These are phyloP conservation scores for Telmatherina bonti DNA, from an alignment of 2,797 vertebrate genomes.

Conservation along the genomic window DNA sequence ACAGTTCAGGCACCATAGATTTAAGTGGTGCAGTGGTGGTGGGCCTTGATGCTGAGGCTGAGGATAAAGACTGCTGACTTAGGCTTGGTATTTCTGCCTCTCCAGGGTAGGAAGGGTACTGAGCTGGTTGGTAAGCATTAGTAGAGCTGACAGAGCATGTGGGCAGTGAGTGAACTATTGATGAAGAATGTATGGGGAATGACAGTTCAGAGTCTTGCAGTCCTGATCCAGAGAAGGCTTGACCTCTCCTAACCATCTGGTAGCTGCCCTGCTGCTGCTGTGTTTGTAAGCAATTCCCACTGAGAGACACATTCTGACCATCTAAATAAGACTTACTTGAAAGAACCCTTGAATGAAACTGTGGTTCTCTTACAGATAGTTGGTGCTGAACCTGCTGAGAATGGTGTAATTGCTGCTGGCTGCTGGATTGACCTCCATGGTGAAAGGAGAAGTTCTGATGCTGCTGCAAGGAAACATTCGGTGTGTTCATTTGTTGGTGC, in stretches of 20 bases:
- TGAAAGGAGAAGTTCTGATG: constrained; percentile 93
- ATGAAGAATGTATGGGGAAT: constrained; percentile 84
- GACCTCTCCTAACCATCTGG: constrained; percentile 82
- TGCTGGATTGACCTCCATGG: constrained; percentile 86
- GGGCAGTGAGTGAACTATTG: constrained; percentile 86
- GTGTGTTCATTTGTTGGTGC: constrained; percentile 88
- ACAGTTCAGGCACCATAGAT: constrained; percentile 85
- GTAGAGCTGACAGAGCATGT: constrained; percentile 87
- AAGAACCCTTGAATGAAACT: constrained; percentile 81
- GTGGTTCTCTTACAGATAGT: constrained; percentile 78
- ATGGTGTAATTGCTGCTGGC: constrained; percentile 77
- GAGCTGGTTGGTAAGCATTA: constrained; percentile 85
- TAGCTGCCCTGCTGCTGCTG: constrained; percentile 83
- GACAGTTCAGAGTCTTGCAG: constrained; percentile 81
- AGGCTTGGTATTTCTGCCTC: constrained; percentile 87
- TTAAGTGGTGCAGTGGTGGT: constrained; percentile 77
- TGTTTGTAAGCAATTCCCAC: constrained; percentile 67
- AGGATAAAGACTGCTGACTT: constrained; percentile 85
- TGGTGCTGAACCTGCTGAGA: constrained; percentile 76
- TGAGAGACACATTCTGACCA: constrained; percentile 72
- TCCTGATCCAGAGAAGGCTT: constrained; percentile 84
- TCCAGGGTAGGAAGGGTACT: constrained; percentile 90
- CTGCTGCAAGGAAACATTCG: constrained; percentile 88
- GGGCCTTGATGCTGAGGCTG: constrained; percentile 82
- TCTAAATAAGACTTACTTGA: constrained; percentile 89